These are phyloP conservation scores for Calosoma granatense DNA, from an alignment of 1,140 invertebrate species.

Conservation along the genomic window DNA sequence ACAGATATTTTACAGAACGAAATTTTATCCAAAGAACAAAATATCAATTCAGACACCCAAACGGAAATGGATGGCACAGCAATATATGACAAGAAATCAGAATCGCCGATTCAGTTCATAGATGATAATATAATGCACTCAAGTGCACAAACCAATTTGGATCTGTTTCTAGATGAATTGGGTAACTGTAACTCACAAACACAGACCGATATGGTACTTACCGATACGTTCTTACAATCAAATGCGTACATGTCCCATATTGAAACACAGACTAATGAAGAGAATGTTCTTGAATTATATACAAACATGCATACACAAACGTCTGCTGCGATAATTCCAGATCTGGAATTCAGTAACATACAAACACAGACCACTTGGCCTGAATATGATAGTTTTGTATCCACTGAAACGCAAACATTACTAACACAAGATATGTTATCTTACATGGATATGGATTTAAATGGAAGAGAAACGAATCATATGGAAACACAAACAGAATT, in stretches of 20 bases:
- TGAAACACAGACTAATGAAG: slow-evolving; percentile 36
- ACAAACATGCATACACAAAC: slow-evolving; percentile 51
- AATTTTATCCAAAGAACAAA: no score
- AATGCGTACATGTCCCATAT: slow-evolving; percentile 19
- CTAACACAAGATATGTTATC: slow-evolving; percentile 19
- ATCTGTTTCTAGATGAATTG: slow-evolving; percentile 36
- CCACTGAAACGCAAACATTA: slow-evolving; percentile 31
- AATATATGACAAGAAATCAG: no score
- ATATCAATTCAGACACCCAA: no score
- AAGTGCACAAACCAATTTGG: slow-evolving; percentile 19
- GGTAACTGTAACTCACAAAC: slow-evolving; percentile 40
- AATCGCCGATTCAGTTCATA: no score
- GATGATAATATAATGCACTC: slow-evolving; percentile 13
- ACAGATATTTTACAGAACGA: no score
- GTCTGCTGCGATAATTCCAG: slow-evolving; percentile 43
- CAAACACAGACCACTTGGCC: slow-evolving; percentile 45
- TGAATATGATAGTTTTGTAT: slow-evolving; percentile 23
- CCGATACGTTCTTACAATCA: slow-evolving; percentile 23
- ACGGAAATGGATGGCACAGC: no score
- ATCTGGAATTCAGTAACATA: slow-evolving; percentile 44
- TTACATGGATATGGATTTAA: slow-evolving; percentile 9
- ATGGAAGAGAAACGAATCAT: slow-evolving; percentile 22
- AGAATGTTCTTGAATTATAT: slow-evolving; percentile 33
- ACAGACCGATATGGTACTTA: slow-evolving; percentile 42
- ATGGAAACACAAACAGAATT: slow-evolving; percentile 33